phyloP scores from a whole-genome alignment of 2,888 invertebrate species.

The Acleris laterana region DNA sequence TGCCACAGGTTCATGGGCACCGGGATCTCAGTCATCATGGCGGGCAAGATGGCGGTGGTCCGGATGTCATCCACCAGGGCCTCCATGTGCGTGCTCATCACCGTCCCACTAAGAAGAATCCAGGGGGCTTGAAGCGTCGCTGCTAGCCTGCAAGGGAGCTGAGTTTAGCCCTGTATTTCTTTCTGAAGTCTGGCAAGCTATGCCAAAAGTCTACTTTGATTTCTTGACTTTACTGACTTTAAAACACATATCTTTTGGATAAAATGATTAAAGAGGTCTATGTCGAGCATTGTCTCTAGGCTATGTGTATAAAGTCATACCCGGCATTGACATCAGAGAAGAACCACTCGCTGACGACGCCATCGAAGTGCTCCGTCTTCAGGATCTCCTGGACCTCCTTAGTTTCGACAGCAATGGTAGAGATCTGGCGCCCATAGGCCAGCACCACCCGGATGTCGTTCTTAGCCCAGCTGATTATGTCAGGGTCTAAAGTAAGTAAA shows the following conservation, averaged over 20 bases:
- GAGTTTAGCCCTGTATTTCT: too few species aligned
- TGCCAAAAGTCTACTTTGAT: too few species aligned
- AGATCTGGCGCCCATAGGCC: slow-evolving; percentile 4
- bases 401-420: background rate
- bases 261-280: too few species aligned
- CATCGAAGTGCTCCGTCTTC: slow-evolving; percentile 35
- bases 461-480: slow-evolving; percentile 4
- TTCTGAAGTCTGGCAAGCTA: too few species aligned
- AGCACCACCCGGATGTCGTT: slow-evolving; percentile 12
- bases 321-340: slow-evolving; percentile 39
- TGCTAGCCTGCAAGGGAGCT: slow-evolving; percentile 35
- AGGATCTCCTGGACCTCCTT: slow-evolving; percentile 12
- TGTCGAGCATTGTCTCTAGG: background rate
- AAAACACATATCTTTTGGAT: too few species aligned
- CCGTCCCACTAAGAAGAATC: slow-evolving; percentile 36
- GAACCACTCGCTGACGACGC: slow-evolving; percentile 41
- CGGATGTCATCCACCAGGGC: slow-evolving; percentile 36
- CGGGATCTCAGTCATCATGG: slow-evolving; percentile 27
- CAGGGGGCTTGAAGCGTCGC: slow-evolving; percentile 38
- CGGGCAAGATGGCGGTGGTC: slow-evolving; percentile 30
- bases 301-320: slow-evolving; percentile 18
- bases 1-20: slow-evolving; percentile 39
- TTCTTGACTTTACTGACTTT: too few species aligned
- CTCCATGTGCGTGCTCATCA: slow-evolving; percentile 36
- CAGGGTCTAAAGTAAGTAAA: too few species aligned